Evolutionary conservation across 2,113 vertebrate species (phyloP).

Genomic region (Toxostoma redivivum): DNA sequence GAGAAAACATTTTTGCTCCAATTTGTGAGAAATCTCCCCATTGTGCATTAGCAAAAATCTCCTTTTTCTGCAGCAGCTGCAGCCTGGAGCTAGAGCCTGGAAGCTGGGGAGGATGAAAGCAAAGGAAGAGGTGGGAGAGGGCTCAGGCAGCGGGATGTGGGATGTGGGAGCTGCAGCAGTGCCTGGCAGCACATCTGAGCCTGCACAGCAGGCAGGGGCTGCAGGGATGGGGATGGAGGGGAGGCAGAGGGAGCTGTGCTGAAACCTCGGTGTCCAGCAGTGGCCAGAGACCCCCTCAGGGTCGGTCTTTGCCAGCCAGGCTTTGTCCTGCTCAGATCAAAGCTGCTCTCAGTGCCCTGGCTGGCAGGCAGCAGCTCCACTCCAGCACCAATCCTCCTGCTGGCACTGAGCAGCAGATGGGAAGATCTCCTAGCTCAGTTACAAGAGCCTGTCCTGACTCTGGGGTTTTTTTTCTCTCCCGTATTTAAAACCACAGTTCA

Average conservation of each 20-base stretch:
- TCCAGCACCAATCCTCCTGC: neutral
- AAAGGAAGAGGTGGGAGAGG: neutral
- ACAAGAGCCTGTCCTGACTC: neutral
- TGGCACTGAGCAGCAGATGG: neutral
- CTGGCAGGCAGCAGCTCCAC: neutral
- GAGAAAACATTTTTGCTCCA: neutral
- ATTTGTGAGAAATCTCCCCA: neutral
- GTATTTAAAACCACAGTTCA: neutral
- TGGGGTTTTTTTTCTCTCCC: neutral
- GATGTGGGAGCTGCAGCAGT: neutral
- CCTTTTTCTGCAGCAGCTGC: neutral
- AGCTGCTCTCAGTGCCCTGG: neutral
- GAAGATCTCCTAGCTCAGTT: neutral
- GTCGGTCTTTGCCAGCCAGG: neutral
- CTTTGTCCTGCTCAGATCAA: neutral
- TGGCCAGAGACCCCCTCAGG: neutral
- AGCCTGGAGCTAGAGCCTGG: neutral
- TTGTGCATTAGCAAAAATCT: neutral
- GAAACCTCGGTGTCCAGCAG: neutral
- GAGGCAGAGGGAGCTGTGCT: neutral
- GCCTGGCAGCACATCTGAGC: neutral
- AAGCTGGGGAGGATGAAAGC: slow-evolving; percentile 19
- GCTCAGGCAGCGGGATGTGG: neutral
- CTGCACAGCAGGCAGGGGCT: neutral
- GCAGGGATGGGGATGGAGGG: neutral